Percentiles rank a stretch among this genome's conserved stretches.
phyloP scores from a whole-genome alignment of 2,113 vertebrate species.

The Trochalopteron elliotii region DNA sequence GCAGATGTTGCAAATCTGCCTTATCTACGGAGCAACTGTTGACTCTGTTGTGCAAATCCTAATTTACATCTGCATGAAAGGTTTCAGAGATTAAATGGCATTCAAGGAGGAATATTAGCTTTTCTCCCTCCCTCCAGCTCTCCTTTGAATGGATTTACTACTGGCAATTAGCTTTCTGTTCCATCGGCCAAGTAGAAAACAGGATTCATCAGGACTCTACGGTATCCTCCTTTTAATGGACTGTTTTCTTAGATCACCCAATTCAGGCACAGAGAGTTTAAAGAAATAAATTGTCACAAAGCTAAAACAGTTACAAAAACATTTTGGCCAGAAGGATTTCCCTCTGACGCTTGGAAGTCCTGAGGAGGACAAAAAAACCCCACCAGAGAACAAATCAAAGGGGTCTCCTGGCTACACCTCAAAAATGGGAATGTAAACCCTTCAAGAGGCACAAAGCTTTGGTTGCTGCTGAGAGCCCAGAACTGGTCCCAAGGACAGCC shows the following conservation, averaged over 20 bases:
- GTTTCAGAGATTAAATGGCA: conserved; percentile 68
- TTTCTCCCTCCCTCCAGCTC: conserved; percentile 57
- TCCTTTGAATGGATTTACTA: conserved; percentile 67
- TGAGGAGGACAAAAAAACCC: neutral
- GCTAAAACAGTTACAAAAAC: conserved; percentile 43
- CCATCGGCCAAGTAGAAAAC: conserved; percentile 69
- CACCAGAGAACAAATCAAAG: neutral
- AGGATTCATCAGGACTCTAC: conserved; percentile 64
- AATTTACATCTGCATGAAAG: conserved; percentile 70
- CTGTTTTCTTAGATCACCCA: conserved; percentile 50
- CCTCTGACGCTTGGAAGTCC: neutral
- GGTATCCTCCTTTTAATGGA: conserved; percentile 61
- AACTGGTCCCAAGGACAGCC: neutral
- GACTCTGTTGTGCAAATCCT: conserved; percentile 69
- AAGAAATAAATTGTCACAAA: conserved; percentile 42
- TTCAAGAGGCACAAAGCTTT: neutral
- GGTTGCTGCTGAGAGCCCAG: neutral
- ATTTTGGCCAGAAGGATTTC: neutral
- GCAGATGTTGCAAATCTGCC: conserved; percentile 73
- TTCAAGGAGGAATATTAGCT: conserved; percentile 71
- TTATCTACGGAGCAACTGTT: conserved; percentile 58
- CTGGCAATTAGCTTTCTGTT: conserved; percentile 72
- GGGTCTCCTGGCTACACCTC: neutral
- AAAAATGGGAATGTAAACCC: neutral
- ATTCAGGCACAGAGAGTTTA: conserved; percentile 23